These are phyloP conservation scores for Platyura marginata DNA, from an alignment of 1,140 invertebrate species.

Conservation along the genomic window DNA sequence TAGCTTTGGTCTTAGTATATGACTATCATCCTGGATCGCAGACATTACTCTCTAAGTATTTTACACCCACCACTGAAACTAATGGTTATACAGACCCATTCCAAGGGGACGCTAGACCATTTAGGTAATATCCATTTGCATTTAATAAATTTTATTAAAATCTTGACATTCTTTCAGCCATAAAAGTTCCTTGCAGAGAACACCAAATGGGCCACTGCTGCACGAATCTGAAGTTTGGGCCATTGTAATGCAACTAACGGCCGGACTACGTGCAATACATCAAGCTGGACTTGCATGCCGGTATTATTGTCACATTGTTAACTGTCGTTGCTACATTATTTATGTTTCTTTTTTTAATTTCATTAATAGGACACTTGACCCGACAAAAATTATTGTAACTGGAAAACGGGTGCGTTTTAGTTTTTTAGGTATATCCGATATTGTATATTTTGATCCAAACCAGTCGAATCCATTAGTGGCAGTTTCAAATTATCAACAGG, in stretches of 20 bases:
- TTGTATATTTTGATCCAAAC: constrained; percentile 60
- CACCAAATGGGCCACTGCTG: constrained; percentile 48
- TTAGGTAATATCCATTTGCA: constrained; percentile 13
- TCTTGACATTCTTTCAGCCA: constrained; percentile 31
- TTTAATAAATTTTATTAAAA: background rate
- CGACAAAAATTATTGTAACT: constrained; percentile 77
- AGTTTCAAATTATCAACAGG: constrained; percentile 55
- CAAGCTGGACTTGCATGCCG: constrained; percentile 53
- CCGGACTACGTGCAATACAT: constrained; percentile 84
- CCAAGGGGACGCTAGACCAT: constrained; percentile 63
- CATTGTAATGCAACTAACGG: constrained; percentile 88
- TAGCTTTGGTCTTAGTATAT: constrained; percentile 91
- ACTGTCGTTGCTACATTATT: background rate
- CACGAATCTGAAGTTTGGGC: constrained; percentile 88
- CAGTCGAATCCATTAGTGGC: constrained; percentile 38
- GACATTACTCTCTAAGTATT: constrained; percentile 74
- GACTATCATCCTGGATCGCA: constrained; percentile 85
- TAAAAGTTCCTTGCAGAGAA: constrained; percentile 46
- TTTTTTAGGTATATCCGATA: constrained; percentile 66
- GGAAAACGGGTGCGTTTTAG: constrained; percentile 54
- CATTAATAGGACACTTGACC: constrained; percentile 66
- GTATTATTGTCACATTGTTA: constrained; percentile 13
- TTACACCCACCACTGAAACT: constrained; percentile 40
- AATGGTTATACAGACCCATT: constrained; percentile 68
- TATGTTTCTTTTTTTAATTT: constrained; percentile 19